A percentile compares a stretch with the other conserved stretches of the same genome.
Evolutionary conservation across 2,888 invertebrate species (phyloP).

Genomic region (Callosobruchus maculatus): DNA sequence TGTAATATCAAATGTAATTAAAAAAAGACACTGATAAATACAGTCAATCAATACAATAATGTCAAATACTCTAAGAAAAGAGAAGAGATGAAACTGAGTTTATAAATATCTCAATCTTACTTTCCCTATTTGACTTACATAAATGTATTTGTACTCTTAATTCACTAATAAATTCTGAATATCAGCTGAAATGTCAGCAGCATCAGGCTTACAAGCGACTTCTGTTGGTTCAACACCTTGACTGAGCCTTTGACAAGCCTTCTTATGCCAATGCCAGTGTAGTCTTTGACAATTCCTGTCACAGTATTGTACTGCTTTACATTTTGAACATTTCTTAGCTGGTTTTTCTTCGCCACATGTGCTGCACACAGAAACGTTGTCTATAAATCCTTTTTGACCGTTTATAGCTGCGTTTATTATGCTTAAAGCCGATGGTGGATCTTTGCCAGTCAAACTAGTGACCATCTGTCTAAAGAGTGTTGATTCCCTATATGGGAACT

Average conservation of each 20-base stretch:
- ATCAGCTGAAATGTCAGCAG: slow-evolving; percentile 34
- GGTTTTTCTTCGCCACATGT: slow-evolving; percentile 88
- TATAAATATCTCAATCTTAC: too few species aligned
- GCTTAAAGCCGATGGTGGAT: slow-evolving; percentile 66
- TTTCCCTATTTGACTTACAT: neutral
- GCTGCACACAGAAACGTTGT: slow-evolving; percentile 66
- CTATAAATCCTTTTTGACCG: slow-evolving; percentile 79
- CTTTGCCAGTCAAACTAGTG: slow-evolving; percentile 70
- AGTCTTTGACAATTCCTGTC: slow-evolving; percentile 90
- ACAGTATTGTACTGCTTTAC: slow-evolving; percentile 91
- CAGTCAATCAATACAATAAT: too few species aligned
- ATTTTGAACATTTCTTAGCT: slow-evolving; percentile 90
- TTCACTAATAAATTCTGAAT: slow-evolving; percentile 37
- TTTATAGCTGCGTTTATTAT: slow-evolving; percentile 80
- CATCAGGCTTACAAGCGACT: slow-evolving; percentile 25
- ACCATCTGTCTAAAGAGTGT: slow-evolving; percentile 85
- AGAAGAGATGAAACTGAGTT: neutral
- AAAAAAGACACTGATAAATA: neutral
- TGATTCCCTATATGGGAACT: slow-evolving; percentile 88
- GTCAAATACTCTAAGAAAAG: neutral
- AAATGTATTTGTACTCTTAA: slow-evolving; percentile 8
- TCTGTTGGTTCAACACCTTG: slow-evolving; percentile 25
- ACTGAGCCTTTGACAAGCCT: slow-evolving; percentile 68
- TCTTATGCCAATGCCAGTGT: slow-evolving; percentile 90
- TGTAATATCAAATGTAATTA: slow-evolving; percentile 3